Conservation (phyloP, 2,113 vertebrate species). For the Ictalurus furcatus region DNA sequence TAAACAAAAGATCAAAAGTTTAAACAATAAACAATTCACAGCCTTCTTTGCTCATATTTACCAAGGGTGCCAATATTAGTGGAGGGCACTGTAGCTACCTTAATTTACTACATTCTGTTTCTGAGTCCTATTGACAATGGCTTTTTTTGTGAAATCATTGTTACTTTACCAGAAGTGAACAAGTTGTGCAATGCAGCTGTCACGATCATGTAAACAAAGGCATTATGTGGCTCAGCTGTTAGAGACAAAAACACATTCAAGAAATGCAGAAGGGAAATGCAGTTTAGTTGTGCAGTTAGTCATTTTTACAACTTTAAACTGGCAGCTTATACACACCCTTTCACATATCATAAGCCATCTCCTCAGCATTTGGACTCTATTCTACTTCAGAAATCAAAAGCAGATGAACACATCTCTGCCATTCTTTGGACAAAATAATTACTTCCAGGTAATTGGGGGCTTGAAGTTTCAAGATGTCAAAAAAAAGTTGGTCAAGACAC, state of each 20-base stretch:
- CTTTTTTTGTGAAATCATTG: neutral
- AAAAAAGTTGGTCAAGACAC: neutral
- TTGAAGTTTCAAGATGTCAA: constrained; percentile 1
- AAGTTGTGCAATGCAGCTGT: neutral
- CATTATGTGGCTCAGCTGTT: neutral
- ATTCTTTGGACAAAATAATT: neutral
- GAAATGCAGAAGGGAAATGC: neutral
- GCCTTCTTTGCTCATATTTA: too few species aligned
- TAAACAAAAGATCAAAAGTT: too few species aligned
- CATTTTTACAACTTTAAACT: neutral
- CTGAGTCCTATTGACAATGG: neutral
- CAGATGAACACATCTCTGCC: neutral
- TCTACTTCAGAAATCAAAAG: neutral
- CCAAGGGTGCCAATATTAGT: too few species aligned
- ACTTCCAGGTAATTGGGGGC: neutral
- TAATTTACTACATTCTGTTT: neutral
- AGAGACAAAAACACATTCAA: neutral
- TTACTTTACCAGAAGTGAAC: neutral
- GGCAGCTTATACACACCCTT: neutral
- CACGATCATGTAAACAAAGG: neutral
- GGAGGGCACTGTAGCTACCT: neutral
- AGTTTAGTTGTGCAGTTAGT: neutral
- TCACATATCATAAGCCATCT: neutral
- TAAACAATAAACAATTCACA: too few species aligned
- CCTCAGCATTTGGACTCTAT: too few species aligned